A percentile compares a stretch with the other conserved stretches of the same genome.
Conservation (phyloP, 1,140 invertebrate species). For the Copidosoma floridanum region DNA sequence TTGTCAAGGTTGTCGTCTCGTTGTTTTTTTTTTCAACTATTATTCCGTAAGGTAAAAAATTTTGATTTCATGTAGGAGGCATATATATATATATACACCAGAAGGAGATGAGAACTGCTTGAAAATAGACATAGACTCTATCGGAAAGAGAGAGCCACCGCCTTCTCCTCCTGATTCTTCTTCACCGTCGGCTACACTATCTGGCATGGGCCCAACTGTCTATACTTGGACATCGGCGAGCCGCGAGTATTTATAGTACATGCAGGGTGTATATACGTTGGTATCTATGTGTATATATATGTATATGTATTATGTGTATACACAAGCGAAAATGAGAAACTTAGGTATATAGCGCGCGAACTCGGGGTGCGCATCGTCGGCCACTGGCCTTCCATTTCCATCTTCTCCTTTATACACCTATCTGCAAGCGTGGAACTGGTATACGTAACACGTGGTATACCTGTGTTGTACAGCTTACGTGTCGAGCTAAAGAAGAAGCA, state of each 20-base stretch:
- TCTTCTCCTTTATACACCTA: background rate
- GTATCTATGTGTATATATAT: background rate
- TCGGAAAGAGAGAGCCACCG: background rate
- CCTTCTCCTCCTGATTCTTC: background rate
- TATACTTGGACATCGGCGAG: conserved; percentile 71
- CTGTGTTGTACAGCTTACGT: too few species aligned
- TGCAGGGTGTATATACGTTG: too few species aligned
- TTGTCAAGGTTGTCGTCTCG: too few species aligned
- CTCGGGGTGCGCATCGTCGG: conserved; percentile 49
- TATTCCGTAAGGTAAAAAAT: too few species aligned
- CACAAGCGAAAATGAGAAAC: background rate
- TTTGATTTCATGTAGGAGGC: too few species aligned
- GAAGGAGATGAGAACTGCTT: too few species aligned
- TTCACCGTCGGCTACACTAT: conserved; percentile 29
- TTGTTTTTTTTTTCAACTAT: too few species aligned
- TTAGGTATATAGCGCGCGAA: conserved; percentile 34
- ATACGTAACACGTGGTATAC: background rate
- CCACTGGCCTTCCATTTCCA: conserved; percentile 58
- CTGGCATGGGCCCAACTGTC: conserved; percentile 66
- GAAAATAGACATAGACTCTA: too few species aligned
- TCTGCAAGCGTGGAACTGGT: background rate
- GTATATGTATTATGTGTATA: too few species aligned
- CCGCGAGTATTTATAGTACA: conserved; percentile 61
- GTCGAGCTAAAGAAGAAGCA: too few species aligned
- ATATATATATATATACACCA: too few species aligned